Conservation (phyloP, 2,888 invertebrate species). For the Hydrotaea cyrtoneurina region DNA sequence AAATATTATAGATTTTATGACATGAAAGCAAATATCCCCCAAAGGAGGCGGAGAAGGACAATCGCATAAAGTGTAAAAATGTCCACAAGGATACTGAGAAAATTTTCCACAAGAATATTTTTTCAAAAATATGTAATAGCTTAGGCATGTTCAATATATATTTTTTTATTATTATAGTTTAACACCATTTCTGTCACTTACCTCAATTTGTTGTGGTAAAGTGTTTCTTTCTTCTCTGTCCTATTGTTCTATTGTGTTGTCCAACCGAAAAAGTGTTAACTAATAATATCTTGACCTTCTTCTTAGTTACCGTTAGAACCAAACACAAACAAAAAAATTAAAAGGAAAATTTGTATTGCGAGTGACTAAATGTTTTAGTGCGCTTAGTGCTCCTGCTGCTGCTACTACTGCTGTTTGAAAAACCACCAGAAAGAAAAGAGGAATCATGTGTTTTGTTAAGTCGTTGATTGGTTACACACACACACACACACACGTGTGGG, state of each 20-base stretch:
- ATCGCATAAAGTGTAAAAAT: not conserved
- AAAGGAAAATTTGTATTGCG: constrained; percentile 38
- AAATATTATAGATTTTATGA: not conserved
- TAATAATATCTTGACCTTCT: constrained; percentile 61
- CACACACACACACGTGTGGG: too few species aligned
- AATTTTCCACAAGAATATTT: not conserved
- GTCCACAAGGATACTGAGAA: not conserved
- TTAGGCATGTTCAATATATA: not conserved
- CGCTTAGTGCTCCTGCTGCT: constrained; percentile 35
- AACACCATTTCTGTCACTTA: not conserved
- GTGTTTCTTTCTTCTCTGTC: not conserved
- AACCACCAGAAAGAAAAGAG: constrained; percentile 38
- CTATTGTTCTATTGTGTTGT: not conserved
- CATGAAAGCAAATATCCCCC: not conserved
- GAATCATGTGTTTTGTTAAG: constrained; percentile 61
- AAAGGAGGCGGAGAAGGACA: not conserved
- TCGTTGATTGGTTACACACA: constrained; percentile 38
- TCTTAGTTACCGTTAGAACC: constrained; percentile 54
- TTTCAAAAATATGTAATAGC: not conserved
- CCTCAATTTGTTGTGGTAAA: constrained; percentile 16
- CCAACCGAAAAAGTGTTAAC: constrained; percentile 27
- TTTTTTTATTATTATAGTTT: constrained; percentile 9
- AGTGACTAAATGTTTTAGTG: constrained; percentile 46
- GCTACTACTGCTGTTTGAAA: constrained; percentile 6
- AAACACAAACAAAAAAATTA: constrained; percentile 19